These are phyloP conservation scores for Lucinisca nassula DNA, from an alignment of 2,888 invertebrate genomes.

Conservation along the genomic window DNA sequence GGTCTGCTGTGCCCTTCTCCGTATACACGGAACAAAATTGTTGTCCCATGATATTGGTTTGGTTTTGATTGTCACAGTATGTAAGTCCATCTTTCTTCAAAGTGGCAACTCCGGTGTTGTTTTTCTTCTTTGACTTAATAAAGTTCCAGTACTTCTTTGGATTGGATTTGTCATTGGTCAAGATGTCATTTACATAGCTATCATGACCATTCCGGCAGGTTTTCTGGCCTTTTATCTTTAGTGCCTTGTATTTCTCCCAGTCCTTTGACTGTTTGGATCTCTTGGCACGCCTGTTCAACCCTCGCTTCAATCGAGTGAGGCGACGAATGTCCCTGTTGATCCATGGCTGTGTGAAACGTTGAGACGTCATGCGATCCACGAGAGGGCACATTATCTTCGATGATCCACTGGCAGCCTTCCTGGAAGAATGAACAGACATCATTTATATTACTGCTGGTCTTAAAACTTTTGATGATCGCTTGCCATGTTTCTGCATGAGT, in stretches of 20 bases:
- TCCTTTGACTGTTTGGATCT: not conserved
- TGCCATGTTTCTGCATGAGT: not conserved
- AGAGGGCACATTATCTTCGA: not conserved
- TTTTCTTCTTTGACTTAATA: not conserved
- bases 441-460: not conserved
- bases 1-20: not conserved
- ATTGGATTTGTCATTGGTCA: too few relatives aligned
- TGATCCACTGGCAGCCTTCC: slow-evolving; percentile 9
- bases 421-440: not conserved
- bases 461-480: not conserved
- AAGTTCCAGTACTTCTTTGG: not conserved
- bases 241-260: not conserved
- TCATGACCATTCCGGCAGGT: not conserved
- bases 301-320: not conserved
- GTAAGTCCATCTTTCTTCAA: not conserved
- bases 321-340: not conserved
- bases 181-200: not conserved
- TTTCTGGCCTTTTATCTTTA: not conserved
- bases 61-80: not conserved
- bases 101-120: too few relatives aligned
- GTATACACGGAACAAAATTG: not conserved
- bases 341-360: too few relatives aligned
- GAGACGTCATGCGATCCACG: too few relatives aligned
- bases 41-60: not conserved
- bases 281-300: not conserved